Conservation (phyloP, 2,888 invertebrate genomes). For the Ectropis crepuscularia region DNA sequence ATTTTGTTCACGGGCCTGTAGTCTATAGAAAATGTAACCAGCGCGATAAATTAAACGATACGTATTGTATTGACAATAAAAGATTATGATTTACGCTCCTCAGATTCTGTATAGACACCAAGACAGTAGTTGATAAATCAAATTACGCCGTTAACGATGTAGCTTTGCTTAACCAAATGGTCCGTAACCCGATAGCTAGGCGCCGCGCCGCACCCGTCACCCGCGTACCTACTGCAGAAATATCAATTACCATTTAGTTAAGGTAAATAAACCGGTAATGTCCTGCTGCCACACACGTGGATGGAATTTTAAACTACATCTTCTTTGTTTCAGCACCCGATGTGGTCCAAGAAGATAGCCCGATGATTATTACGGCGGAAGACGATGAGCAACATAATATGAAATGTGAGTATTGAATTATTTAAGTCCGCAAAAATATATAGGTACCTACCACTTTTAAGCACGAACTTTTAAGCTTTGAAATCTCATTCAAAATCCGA, state of each 20-base stretch:
- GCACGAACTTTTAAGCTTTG: too few species aligned
- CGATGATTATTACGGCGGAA: constrained; percentile 87
- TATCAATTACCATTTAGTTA: constrained; percentile 46
- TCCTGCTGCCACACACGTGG: constrained; percentile 40
- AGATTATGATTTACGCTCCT: too few species aligned
- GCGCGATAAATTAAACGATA: too few species aligned
- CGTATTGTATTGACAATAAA: too few species aligned
- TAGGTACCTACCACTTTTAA: too few species aligned
- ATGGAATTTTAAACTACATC: constrained; percentile 35
- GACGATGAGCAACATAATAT: constrained; percentile 90
- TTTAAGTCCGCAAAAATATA: too few species aligned
- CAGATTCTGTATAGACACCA: constrained; percentile 14
- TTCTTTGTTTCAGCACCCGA: constrained; percentile 88
- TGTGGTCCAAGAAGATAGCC: constrained; percentile 88
- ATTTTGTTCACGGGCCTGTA: too few species aligned
- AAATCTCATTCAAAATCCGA: too few species aligned
- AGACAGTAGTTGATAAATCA: constrained; percentile 39
- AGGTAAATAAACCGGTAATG: constrained; percentile 41
- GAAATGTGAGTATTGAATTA: constrained; percentile 87
- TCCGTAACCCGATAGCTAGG: constrained; percentile 41
- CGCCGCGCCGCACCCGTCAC: constrained; percentile 44
- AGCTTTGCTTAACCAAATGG: constrained; percentile 42
- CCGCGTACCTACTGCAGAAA: constrained; percentile 39
- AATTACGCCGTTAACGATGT: constrained; percentile 39
- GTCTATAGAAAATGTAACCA: too few species aligned